Conservation (phyloP, 2,113 vertebrate genomes). For the Bos javanicus region DNA sequence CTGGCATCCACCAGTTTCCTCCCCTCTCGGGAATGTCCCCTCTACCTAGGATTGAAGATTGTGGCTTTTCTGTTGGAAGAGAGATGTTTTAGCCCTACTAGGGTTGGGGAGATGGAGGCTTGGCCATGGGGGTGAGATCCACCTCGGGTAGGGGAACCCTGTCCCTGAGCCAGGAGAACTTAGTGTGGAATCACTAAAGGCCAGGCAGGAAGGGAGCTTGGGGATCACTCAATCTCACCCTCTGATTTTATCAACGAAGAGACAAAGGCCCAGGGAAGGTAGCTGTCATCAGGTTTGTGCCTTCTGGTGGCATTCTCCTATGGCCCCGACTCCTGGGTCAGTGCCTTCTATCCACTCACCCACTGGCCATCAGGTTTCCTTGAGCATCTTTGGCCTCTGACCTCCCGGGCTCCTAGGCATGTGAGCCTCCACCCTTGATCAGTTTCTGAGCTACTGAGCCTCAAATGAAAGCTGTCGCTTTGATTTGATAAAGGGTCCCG, state of each 20-base stretch:
- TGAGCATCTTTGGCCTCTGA: not conserved
- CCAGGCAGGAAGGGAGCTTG: not conserved
- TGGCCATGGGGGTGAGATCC: accelerated
- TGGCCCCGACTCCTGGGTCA: not conserved
- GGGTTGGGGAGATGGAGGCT: not conserved
- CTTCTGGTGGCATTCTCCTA: accelerated
- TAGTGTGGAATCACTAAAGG: not conserved
- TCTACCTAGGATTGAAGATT: not conserved
- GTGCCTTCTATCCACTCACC: not conserved
- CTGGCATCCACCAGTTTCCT: accelerated
- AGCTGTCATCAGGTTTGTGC: not conserved
- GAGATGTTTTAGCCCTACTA: not conserved
- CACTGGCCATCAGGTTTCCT: not conserved
- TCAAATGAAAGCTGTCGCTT: not conserved
- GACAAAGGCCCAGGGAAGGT: not conserved
- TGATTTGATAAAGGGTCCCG: not conserved
- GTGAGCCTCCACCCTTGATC: not conserved
- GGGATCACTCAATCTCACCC: not conserved
- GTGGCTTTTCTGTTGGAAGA: not conserved
- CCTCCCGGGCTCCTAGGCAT: accelerated
- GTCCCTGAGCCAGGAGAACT: not conserved
- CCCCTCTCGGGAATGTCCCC: not conserved
- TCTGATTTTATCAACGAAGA: not conserved
- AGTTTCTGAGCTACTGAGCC: not conserved
- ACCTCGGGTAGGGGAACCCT: not conserved